A percentile compares a stretch with the other conserved stretches of the same genome.
Evolutionary conservation across 2,888 invertebrate genomes (phyloP).

Genomic region (Rhagophthalmus giganteus): DNA sequence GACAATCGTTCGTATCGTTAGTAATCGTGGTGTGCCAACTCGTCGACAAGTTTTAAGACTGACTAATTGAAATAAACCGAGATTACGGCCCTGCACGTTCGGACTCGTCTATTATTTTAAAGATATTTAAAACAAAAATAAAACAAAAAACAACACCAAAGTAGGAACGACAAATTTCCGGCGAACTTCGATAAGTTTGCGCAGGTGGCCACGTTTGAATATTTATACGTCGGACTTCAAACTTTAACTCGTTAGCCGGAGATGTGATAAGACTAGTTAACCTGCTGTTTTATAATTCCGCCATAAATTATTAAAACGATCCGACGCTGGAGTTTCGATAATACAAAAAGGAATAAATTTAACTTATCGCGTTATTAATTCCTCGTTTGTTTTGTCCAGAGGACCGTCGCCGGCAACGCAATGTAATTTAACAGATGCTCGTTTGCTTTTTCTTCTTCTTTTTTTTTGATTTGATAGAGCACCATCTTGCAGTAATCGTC

Average conservation of each 20-base stretch:
- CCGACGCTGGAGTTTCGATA: conserved; percentile 26
- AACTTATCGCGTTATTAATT: too few relatives aligned
- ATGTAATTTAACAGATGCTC: too few relatives aligned
- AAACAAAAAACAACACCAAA: too few relatives aligned
- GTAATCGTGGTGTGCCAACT: conserved; percentile 24
- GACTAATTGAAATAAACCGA: conserved; percentile 4
- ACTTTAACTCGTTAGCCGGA: conserved; percentile 24
- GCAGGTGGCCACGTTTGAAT: conserved; percentile 28
- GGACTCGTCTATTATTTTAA: too few relatives aligned
- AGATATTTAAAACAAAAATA: too few relatives aligned
- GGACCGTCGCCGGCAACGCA: too few relatives aligned
- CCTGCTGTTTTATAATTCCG: conserved; percentile 30
- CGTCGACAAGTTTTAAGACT: too few relatives aligned
- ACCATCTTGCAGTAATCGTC: too few relatives aligned
- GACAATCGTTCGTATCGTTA: conserved; percentile 13
- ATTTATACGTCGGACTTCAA: conserved; percentile 26
- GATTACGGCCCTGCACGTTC: too few relatives aligned
- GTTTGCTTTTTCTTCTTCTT: too few relatives aligned
- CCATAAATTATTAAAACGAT: conserved; percentile 35
- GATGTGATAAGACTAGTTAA: conserved; percentile 30
- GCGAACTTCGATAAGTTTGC: conserved; percentile 22
- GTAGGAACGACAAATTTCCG: conserved; percentile 5
- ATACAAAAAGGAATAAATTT: neutral
- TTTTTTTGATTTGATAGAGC: too few relatives aligned
- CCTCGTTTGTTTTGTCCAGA: too few relatives aligned